A percentile compares a stretch with the other conserved stretches of the same genome.
Evolutionary conservation across 1,140 invertebrate species (phyloP).

Genomic region (Hycleus phaleratus): DNA sequence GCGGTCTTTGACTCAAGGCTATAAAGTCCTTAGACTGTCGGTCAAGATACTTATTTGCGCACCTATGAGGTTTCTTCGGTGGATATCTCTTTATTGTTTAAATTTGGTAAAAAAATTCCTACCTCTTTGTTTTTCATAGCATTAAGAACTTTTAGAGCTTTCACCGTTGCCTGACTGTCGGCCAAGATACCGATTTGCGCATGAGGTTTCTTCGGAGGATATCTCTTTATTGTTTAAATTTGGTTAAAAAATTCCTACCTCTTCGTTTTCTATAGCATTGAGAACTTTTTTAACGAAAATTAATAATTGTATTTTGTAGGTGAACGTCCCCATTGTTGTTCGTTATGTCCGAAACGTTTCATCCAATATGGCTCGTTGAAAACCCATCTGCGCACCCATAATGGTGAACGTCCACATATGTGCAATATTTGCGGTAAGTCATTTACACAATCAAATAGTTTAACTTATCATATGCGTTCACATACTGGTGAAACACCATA

Average conservation of each 20-base stretch:
- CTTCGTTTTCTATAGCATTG: too few species aligned
- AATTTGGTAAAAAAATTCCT: background rate
- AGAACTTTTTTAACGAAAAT: background rate
- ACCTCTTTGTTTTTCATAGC: too few species aligned
- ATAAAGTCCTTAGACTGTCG: too few species aligned
- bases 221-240: too few species aligned
- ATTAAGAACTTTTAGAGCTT: background rate
- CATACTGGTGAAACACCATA: slow-evolving; percentile 71
- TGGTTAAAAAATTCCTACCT: background rate
- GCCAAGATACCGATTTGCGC: too few species aligned
- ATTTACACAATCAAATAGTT: slow-evolving; percentile 47
- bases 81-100: too few species aligned
- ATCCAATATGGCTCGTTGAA: slow-evolving; percentile 22
- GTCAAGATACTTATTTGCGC: too few species aligned
- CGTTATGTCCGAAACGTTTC: slow-evolving; percentile 46
- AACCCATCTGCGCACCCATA: slow-evolving; percentile 42
- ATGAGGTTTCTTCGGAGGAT: too few species aligned
- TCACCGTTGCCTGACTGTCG: too few species aligned
- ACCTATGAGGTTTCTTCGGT: too few species aligned
- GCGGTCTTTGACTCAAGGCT: too few species aligned
- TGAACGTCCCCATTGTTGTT: slow-evolving; percentile 56
- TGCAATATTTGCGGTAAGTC: slow-evolving; percentile 59
- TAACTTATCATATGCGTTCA: slow-evolving; percentile 59
- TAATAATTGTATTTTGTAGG: slow-evolving; percentile 32
- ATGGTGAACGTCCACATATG: slow-evolving; percentile 58